A percentile compares a stretch with the other conserved stretches of the same genome.
These are phyloP conservation scores for Murina feae DNA, from an alignment of 2,113 vertebrate species.

Conservation along the genomic window DNA sequence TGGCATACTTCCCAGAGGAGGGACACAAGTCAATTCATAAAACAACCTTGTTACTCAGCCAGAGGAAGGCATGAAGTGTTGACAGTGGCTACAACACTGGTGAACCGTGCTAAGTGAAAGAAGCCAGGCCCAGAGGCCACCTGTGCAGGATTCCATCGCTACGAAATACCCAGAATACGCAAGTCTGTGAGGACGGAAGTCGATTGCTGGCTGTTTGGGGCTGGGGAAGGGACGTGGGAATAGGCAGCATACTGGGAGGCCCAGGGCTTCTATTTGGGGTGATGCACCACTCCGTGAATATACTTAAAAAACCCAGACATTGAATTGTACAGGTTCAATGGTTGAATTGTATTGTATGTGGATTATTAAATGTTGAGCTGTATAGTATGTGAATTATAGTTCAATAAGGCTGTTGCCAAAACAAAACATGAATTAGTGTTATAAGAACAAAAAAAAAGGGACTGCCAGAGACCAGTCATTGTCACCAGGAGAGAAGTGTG, in stretches of 20 bases:
- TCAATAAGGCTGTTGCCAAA: neutral
- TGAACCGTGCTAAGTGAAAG: neutral
- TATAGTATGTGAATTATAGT: neutral
- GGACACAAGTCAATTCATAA: neutral
- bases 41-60: neutral
- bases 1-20: neutral
- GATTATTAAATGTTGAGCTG: neutral
- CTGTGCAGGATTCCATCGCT: neutral
- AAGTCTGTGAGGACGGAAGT: neutral
- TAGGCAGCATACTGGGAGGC: neutral
- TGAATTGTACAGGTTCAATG: neutral
- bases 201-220: neutral
- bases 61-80: too few species aligned
- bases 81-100: rapidly evolving
- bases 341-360: neutral
- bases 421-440: neutral
- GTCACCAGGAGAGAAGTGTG: too few species aligned
- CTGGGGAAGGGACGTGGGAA: neutral
- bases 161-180: neutral
- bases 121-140: neutral
- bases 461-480: too few species aligned
- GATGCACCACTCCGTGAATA: neutral
- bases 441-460: neutral
- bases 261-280: neutral
- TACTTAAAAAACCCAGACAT: neutral